Percentiles rank a stretch among this genome's conserved stretches.
These are phyloP conservation scores for Coptodon bakossiorum DNA, from an alignment of 2,113 vertebrate genomes.

Conservation along the genomic window DNA sequence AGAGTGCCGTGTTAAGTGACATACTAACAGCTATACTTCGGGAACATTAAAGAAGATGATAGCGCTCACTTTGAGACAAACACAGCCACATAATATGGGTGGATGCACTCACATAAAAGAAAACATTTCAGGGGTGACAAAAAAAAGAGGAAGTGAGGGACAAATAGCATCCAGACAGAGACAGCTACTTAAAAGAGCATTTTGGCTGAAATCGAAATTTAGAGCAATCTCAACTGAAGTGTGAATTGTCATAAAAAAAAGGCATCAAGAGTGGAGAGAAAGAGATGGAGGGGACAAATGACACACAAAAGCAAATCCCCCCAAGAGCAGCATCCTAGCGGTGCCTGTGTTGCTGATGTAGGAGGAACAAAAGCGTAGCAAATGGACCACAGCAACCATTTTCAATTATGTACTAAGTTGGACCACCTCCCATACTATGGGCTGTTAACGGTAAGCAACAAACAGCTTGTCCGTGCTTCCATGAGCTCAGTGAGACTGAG, in stretches of 20 bases:
- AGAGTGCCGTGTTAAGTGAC: not conserved
- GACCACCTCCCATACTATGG: conserved; percentile 16
- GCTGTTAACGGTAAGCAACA: conserved; percentile 58
- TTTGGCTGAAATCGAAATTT: conserved; percentile 49
- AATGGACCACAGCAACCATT: conserved; percentile 62
- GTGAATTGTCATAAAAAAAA: conserved; percentile 39
- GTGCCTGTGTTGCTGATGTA: conserved; percentile 44
- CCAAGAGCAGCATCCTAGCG: conserved; percentile 38
- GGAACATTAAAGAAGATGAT: conserved; percentile 1
- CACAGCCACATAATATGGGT: not conserved
- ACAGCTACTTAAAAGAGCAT: conserved; percentile 48
- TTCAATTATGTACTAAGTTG: conserved; percentile 65
- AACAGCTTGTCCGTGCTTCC: conserved; percentile 49
- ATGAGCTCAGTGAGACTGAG: conserved; percentile 37
- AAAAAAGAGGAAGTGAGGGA: not conserved
- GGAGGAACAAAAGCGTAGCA: conserved; percentile 57
- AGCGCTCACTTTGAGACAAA: not conserved
- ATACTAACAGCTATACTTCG: not conserved
- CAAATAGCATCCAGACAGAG: conserved; percentile 22
- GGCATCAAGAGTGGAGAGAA: conserved; percentile 26
- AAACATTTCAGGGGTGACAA: conserved; percentile 3
- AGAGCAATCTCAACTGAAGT: conserved; percentile 57
- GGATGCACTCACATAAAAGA: conserved; percentile 2
- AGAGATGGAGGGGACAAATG: conserved; percentile 33
- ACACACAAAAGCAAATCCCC: conserved; percentile 38